Base-by-base conservation (phyloP, 2,888 invertebrate genomes). In the Actias luna region DNA sequence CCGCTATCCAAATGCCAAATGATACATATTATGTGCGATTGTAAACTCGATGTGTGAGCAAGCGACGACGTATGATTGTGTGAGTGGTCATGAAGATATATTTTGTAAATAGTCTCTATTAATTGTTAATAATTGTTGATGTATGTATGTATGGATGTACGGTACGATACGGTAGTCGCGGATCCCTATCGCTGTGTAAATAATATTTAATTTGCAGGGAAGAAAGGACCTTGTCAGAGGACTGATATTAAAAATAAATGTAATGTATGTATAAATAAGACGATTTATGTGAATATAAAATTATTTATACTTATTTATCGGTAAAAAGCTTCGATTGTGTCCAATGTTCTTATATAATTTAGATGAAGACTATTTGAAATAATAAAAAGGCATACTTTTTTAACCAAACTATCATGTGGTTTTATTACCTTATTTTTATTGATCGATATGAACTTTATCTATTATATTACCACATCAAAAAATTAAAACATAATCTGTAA, bases 281-380 rank as follows among this genome's bases (percentile, higher is more conserved):
- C 85, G 79, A 92, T 92, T 88, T 92, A 92, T 92, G 92, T 92
- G 92, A 92, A 92, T 92, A 92, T 91, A 80, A 92, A 92, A 92
- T 92, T 92, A 92, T 92, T 92, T 92, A 92, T 92, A 92, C 92
- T 92, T 92, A 92, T 92, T 92, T 92, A 92, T 91, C 89, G 90
- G 92, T 92, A 90, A 92, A 87, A 92, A 92, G 92, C 91, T 91
- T 92, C 91, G 85, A 92, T 92, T 87, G 92, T 92, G 92, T 92
- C 92, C 92, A 92, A 92, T 92, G 92, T 92, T 92, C 92, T 92
- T 92, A 92, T 92, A 92, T 90, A 89, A 91, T 88, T 91, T 92
- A 92, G 92, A 92, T 92, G 92, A 92, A 92, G 88, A 92, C 89
- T 92, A 92, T 92, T 92, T 92, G 91, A 92, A 90, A 88, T 88